Evolutionary conservation across 2,113 vertebrate species (phyloP).

Genomic region (Hystrix cristata): DNA sequence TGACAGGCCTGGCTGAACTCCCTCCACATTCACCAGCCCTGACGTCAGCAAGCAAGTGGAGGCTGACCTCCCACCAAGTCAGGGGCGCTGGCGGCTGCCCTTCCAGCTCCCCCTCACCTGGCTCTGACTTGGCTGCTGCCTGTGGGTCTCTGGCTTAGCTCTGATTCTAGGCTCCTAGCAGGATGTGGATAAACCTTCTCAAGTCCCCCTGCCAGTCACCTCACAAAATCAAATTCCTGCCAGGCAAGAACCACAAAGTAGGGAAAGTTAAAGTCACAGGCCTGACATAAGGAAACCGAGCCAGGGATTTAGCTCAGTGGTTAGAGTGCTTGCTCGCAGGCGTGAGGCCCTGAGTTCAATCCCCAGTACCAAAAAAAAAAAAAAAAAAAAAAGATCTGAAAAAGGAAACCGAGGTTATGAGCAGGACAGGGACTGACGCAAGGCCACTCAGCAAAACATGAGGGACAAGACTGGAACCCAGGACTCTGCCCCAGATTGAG

Average conservation of each 20-base stretch:
- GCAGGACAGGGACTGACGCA: neutral
- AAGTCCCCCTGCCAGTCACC: neutral
- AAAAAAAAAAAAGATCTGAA: too few species aligned
- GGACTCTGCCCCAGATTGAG: neutral
- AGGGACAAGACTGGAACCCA: neutral
- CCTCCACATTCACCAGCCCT: constrained; percentile 72
- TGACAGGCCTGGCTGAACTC: constrained; percentile 52
- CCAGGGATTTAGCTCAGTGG: too few species aligned
- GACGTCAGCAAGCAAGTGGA: constrained; percentile 51
- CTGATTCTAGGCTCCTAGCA: neutral
- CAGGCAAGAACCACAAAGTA: neutral
- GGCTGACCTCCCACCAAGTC: constrained; percentile 23
- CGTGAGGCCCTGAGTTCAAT: too few species aligned
- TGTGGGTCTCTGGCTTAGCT: neutral
- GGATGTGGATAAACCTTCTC: neutral
- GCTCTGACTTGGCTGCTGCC: neutral
- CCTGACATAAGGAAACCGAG: neutral
- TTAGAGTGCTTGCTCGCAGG: too few species aligned
- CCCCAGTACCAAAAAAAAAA: too few species aligned
- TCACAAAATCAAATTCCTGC: constrained; percentile 5
- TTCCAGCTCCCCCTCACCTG: neutral
- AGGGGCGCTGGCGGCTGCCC: constrained; percentile 4
- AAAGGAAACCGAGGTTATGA: neutral
- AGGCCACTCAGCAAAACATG: neutral
- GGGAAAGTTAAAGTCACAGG: neutral